phyloP scores from a whole-genome alignment of 1,140 invertebrate genomes.

The Rhysida immarginata region DNA sequence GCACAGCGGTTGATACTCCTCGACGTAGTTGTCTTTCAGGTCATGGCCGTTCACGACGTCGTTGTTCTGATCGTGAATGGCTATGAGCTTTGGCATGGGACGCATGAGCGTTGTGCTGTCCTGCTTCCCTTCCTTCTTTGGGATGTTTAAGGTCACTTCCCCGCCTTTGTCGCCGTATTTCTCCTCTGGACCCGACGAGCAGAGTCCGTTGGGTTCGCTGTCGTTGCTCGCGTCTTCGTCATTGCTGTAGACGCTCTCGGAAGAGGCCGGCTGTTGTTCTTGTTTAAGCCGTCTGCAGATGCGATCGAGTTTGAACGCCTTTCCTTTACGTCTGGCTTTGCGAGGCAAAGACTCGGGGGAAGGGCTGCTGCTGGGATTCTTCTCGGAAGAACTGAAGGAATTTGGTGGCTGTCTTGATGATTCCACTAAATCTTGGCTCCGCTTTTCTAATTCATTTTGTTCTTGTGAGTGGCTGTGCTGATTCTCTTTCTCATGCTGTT shows the following conservation, averaged over 20 bases:
- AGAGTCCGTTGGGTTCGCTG: not conserved
- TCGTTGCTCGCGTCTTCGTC: not conserved
- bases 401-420: constrained; percentile 13
- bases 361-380: constrained; percentile 8
- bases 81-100: not conserved
- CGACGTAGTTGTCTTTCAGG: constrained; percentile 14
- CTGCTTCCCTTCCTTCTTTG: not conserved
- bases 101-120: not conserved
- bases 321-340: constrained; percentile 59
- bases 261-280: too few relatives aligned
- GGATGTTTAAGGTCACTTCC: not conserved
- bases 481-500: not conserved
- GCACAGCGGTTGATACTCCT: constrained; percentile 14
- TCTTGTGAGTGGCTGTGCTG: not conserved
- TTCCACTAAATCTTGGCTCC: constrained; percentile 13
- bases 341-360: constrained; percentile 15
- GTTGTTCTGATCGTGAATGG: not conserved
- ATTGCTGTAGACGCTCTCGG: too few relatives aligned
- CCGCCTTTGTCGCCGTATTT: not conserved
- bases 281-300: constrained; percentile 35
- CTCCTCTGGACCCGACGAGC: not conserved
- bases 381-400: constrained; percentile 4
- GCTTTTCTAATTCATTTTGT: not conserved
- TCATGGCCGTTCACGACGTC: too few relatives aligned
- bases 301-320: constrained; percentile 54